Conservation (phyloP, 2,888 invertebrate genomes). For the Andrena fulva region DNA sequence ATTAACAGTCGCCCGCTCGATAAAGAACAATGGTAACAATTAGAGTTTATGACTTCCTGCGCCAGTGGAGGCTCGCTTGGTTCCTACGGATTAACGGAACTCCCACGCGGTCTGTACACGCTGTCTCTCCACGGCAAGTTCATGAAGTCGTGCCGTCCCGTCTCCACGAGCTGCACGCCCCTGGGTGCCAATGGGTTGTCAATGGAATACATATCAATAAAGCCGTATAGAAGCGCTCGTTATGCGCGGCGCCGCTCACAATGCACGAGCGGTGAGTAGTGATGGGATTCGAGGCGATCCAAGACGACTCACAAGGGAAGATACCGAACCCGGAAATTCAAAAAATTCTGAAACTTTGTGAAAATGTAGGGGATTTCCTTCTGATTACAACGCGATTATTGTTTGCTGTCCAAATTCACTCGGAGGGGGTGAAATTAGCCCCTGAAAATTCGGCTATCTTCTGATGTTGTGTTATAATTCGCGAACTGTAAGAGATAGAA, state of each 20-base stretch:
- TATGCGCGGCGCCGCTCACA: constrained; percentile 48
- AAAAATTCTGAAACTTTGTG: no score
- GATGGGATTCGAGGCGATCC: no score
- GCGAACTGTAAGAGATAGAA: no score
- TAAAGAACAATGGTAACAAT: constrained; percentile 64
- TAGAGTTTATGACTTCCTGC: constrained; percentile 66
- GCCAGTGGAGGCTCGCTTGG: constrained; percentile 56
- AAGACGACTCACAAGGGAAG: no score
- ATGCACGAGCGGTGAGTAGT: constrained; percentile 5
- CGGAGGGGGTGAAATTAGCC: no score
- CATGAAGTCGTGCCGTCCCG: constrained; percentile 41
- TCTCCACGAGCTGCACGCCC: constrained; percentile 23
- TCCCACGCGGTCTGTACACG: constrained; percentile 61
- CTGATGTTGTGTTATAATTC: no score
- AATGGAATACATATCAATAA: constrained; percentile 60
- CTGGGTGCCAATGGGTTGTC: constrained; percentile 54
- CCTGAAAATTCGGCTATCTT: no score
- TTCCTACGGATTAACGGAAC: constrained; percentile 68
- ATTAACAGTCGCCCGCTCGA: constrained; percentile 37
- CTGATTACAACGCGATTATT: no score
- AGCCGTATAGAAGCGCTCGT: constrained; percentile 49
- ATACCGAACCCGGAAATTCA: no score
- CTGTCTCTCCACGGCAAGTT: constrained; percentile 55
- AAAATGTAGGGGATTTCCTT: no score
- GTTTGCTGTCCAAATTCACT: no score